phyloP scores from a whole-genome alignment of 2,888 invertebrate genomes.

The Synanthedon vespiformis region DNA sequence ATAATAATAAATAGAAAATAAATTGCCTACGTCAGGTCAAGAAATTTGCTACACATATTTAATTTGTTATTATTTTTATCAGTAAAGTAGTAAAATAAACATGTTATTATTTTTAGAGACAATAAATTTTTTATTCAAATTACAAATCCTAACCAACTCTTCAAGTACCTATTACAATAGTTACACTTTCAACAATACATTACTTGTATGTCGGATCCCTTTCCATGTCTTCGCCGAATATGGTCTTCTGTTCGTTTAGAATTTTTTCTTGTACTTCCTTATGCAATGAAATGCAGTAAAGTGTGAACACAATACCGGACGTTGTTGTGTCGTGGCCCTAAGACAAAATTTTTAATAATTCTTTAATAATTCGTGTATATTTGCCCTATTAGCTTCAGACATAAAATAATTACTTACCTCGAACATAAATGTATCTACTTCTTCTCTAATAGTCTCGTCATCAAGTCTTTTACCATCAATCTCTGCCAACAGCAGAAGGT shows the following conservation, averaged over 20 bases:
- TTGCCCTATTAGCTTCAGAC: not conserved
- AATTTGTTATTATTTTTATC: too few species aligned
- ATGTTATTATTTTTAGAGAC: too few species aligned
- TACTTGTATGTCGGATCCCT: conserved; percentile 44
- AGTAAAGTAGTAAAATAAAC: too few species aligned
- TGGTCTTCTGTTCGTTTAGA: conserved; percentile 49
- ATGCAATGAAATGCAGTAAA: conserved; percentile 61
- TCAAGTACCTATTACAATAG: too few species aligned
- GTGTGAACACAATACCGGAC: conserved; percentile 63
- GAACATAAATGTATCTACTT: conserved; percentile 82
- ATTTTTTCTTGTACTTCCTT: conserved; percentile 63
- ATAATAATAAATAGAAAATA: conserved; percentile 1
- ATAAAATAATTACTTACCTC: conserved; percentile 55
- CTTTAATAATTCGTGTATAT: not conserved
- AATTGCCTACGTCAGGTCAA: too few species aligned
- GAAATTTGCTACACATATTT: too few species aligned
- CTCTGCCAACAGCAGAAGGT: conserved; percentile 73
- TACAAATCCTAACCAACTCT: too few species aligned
- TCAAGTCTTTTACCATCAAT: conserved; percentile 70
- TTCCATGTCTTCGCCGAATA: conserved; percentile 44
- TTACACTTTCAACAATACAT: too few species aligned
- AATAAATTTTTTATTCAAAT: too few species aligned
- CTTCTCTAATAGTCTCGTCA: conserved; percentile 73
- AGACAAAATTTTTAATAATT: conserved; percentile 2
- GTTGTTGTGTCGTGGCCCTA: conserved; percentile 73